Conservation (phyloP, 2,113 vertebrate species). For the Triplophysa tibetana region DNA sequence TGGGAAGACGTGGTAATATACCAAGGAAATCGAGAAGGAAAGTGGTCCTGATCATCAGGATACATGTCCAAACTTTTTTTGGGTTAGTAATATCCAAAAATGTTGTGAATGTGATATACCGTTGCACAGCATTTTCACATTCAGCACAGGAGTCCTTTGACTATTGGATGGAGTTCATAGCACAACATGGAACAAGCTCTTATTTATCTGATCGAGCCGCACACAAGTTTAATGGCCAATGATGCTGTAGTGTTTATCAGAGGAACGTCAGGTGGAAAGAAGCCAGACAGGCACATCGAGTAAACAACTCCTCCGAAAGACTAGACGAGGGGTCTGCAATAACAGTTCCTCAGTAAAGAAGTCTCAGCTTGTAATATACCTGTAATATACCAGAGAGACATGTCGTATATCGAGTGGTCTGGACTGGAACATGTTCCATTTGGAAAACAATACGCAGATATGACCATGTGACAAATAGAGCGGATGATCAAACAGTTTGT, state of each 20-base stretch:
- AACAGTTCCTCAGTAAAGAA: not conserved
- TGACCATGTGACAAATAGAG: not conserved
- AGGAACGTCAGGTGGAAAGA: not conserved
- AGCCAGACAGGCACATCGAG: not conserved
- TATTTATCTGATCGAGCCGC: too few relatives aligned
- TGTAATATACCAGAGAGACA: too few relatives aligned
- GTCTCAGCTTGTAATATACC: not conserved
- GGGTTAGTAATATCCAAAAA: too few relatives aligned
- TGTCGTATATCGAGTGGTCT: not conserved
- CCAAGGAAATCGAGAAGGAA: too few relatives aligned
- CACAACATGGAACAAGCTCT: not conserved
- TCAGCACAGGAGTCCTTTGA: not conserved
- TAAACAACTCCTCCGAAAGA: conserved; percentile 31
- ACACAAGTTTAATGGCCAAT: conserved; percentile 18
- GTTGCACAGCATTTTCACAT: too few relatives aligned
- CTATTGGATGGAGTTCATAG: not conserved
- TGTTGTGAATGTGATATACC: too few relatives aligned
- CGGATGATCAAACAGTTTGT: conserved; percentile 17
- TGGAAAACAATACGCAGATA: not conserved
- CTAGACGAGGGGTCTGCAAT: not conserved
- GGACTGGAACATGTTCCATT: not conserved
- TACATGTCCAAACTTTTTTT: too few relatives aligned
- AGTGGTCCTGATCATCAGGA: too few relatives aligned
- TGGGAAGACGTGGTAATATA: too few relatives aligned
- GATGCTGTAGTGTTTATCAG: conserved; percentile 17